These are phyloP conservation scores for Aplysina aerophoba DNA, from an alignment of 37 sponge, comb jelly and placozoan genomes.

Conservation along the genomic window DNA sequence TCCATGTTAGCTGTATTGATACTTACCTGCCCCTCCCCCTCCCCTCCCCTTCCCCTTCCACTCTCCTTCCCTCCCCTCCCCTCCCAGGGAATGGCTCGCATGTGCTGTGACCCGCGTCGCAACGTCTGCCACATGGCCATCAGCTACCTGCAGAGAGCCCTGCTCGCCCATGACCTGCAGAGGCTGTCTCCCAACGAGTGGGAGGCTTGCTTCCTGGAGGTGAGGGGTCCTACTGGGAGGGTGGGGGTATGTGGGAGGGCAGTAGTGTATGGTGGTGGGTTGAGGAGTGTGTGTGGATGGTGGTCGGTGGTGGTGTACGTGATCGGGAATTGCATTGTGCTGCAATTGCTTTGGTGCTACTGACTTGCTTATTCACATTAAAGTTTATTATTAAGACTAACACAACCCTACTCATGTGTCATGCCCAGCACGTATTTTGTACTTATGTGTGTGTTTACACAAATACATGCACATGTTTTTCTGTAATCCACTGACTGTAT, in stretches of 20 bases:
- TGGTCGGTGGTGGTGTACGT: not conserved
- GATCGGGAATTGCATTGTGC: too few species aligned
- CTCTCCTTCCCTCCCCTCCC: not conserved
- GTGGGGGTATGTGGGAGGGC: not conserved
- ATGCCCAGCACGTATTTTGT: too few species aligned
- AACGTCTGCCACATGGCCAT: constrained; percentile 82
- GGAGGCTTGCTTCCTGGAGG: constrained; percentile 90
- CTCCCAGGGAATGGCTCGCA: constrained; percentile 85
- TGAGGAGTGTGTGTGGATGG: not conserved
- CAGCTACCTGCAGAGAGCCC: constrained; percentile 86
- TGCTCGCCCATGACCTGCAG: constrained; percentile 81
- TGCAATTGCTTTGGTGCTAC: too few species aligned
- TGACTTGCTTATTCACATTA: too few species aligned
- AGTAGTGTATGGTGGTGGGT: not conserved
- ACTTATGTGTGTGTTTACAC: too few species aligned
- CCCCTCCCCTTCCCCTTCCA: not conserved
- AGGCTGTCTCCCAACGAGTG: constrained; percentile 74
- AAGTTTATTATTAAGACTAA: too few species aligned
- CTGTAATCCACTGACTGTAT: too few species aligned
- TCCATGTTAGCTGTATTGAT: too few species aligned
- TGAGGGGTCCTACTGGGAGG: constrained; percentile 3
- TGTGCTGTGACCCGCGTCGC: constrained; percentile 74
- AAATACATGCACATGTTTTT: too few species aligned
- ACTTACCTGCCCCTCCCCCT: not conserved
- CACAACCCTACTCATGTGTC: too few species aligned